These are phyloP conservation scores for Ecdyonurus torrentis DNA, from an alignment of 2,888 invertebrate species.

Conservation along the genomic window DNA sequence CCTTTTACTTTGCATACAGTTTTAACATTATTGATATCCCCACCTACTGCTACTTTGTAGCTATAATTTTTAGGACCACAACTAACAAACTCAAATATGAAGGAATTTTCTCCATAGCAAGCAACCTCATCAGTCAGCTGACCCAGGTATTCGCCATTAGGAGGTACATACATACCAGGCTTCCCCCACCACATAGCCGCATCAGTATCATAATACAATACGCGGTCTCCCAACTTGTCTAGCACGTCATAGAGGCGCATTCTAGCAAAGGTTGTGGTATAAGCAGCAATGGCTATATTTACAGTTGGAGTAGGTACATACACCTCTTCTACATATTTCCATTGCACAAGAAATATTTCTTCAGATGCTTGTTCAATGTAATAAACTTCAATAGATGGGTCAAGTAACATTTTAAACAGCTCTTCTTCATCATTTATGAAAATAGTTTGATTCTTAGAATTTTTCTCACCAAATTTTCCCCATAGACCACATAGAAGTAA, in stretches of 20 bases:
- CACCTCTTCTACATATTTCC: slow-evolving; percentile 14
- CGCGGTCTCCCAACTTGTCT: slow-evolving; percentile 17
- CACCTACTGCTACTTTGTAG: slow-evolving; percentile 14
- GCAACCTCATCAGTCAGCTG: slow-evolving; percentile 23
- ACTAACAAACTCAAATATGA: slow-evolving; percentile 20
- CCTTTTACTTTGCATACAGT: slow-evolving; percentile 18
- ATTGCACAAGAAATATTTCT: slow-evolving; percentile 15
- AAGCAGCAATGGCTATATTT: slow-evolving; percentile 22
- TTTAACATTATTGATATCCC: slow-evolving; percentile 1
- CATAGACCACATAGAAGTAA: not conserved
- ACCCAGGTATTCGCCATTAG: slow-evolving; percentile 19
- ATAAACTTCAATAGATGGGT: slow-evolving; percentile 13
- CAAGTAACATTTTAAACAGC: slow-evolving; percentile 13
- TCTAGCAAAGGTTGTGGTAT: slow-evolving; percentile 21
- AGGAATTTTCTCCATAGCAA: slow-evolving; percentile 16
- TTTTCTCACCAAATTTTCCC: slow-evolving; percentile 6
- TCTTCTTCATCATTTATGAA: slow-evolving; percentile 8
- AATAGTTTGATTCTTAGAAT: not conserved
- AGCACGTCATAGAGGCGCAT: slow-evolving; percentile 21
- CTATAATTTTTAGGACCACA: slow-evolving; percentile 23
- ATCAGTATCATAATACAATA: slow-evolving; percentile 24
- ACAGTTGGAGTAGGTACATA: slow-evolving; percentile 11
- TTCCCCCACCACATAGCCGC: slow-evolving; percentile 18
- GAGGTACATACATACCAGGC: slow-evolving; percentile 12
- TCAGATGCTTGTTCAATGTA: slow-evolving; percentile 13